A percentile compares a stretch with the other conserved stretches of the same genome.
phyloP scores from a whole-genome alignment of 1,140 invertebrate species.

The Zaprionus ornatus region DNA sequence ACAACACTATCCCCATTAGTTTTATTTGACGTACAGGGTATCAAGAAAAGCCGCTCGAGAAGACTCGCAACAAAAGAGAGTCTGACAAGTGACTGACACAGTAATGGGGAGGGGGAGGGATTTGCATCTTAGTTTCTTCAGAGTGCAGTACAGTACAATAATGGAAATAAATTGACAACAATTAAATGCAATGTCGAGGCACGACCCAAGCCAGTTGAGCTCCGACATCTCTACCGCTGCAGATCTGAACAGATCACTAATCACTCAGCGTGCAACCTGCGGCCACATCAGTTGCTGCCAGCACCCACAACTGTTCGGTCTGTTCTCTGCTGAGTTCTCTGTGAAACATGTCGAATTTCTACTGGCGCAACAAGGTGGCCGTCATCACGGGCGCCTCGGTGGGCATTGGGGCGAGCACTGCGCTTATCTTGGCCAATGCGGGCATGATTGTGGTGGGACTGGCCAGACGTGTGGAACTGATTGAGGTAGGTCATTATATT shows the following conservation, averaged over 20 bases:
- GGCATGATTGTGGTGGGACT: constrained; percentile 87
- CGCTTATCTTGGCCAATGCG: constrained; percentile 83
- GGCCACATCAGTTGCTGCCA: constrained; percentile 44
- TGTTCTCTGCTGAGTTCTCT: constrained; percentile 19
- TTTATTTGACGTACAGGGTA: background rate
- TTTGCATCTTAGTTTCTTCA: background rate
- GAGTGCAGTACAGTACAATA: constrained; percentile 45
- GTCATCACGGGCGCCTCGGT: constrained; percentile 88
- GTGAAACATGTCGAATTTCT: constrained; percentile 84
- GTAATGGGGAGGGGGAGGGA: background rate
- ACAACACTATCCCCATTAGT: background rate
- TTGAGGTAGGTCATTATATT: constrained; percentile 75
- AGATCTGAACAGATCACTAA: constrained; percentile 7
- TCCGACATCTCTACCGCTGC: background rate
- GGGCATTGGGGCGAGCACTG: constrained; percentile 86
- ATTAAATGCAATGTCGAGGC: constrained; percentile 50
- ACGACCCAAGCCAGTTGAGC: background rate
- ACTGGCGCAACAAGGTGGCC: constrained; percentile 87
- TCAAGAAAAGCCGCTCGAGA: constrained; percentile 3
- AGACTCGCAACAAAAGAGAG: background rate
- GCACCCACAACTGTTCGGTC: constrained; percentile 38
- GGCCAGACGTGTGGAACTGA: constrained; percentile 84
- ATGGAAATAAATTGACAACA: constrained; percentile 65
- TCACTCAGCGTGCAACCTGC: constrained; percentile 29
- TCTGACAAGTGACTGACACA: background rate